Conservation (phyloP, 2,797 vertebrate genomes). For the Alosa sapidissima region DNA sequence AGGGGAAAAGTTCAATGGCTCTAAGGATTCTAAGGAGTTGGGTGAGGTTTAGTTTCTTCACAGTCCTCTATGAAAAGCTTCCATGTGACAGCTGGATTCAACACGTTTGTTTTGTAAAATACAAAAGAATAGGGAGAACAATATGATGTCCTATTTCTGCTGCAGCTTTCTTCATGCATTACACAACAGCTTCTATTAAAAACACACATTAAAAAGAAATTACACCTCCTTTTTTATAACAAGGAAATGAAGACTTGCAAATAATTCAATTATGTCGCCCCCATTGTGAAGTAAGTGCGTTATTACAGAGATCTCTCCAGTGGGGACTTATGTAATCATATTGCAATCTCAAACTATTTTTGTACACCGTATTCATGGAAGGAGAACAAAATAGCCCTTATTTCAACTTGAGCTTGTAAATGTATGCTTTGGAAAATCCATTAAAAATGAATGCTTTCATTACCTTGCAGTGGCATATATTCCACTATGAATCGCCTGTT, state of each 20-base stretch:
- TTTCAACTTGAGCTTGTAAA: neutral
- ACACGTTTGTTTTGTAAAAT: neutral
- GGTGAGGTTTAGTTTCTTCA: neutral
- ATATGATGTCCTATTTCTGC: neutral
- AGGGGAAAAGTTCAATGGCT: neutral
- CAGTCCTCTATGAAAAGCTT: neutral
- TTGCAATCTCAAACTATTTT: slow-evolving; percentile 14
- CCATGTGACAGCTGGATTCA: neutral
- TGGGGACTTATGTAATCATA: slow-evolving; percentile 5
- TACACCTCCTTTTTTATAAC: neutral
- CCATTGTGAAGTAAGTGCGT: neutral
- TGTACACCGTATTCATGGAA: neutral
- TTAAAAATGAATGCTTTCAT: slow-evolving; percentile 14
- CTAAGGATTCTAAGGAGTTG: neutral
- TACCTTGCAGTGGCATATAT: neutral
- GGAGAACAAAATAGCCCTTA: slow-evolving; percentile 10
- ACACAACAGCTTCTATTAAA: slow-evolving; percentile 22
- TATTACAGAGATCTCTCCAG: neutral
- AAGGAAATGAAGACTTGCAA: slow-evolving; percentile 21
- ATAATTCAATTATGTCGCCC: slow-evolving; percentile 20
- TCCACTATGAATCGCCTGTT: neutral
- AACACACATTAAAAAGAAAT: neutral
- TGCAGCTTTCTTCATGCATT: neutral
- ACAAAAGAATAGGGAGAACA: neutral
- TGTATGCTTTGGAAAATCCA: slow-evolving; percentile 19